Evolutionary conservation across 2,888 invertebrate genomes (phyloP).

Genomic region (Yponomeuta cagnagella): DNA sequence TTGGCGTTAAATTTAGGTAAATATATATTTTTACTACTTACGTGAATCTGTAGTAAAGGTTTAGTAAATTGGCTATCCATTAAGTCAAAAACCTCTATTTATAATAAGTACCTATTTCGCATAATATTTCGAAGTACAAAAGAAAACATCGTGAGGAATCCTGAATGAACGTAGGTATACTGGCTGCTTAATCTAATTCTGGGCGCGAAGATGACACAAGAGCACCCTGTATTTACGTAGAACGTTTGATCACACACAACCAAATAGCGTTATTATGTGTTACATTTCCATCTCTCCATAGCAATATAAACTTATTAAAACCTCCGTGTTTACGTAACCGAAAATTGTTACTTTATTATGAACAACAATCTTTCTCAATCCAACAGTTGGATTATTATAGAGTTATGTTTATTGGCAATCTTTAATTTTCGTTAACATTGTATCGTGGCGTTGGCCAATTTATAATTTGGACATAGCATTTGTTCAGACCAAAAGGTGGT

Average conservation of each 20-base stretch:
- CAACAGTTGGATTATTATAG: not conserved
- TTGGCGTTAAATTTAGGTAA: too few relatives aligned
- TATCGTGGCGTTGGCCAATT: not conserved
- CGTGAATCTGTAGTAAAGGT: too few relatives aligned
- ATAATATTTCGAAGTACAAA: too few relatives aligned
- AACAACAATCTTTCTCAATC: not conserved
- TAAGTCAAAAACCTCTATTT: too few relatives aligned
- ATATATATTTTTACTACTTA: too few relatives aligned
- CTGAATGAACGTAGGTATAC: too few relatives aligned
- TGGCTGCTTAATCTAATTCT: too few relatives aligned
- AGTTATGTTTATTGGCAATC: constrained; percentile 1
- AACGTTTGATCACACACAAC: not conserved
- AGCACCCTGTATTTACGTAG: not conserved
- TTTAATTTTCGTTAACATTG: not conserved
- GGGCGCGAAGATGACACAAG: not conserved
- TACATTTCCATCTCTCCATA: not conserved
- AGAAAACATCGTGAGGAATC: too few relatives aligned
- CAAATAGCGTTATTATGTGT: constrained; percentile 5
- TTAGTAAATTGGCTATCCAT: too few relatives aligned
- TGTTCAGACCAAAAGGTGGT: not conserved
- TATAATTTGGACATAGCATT: not conserved
- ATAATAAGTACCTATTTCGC: too few relatives aligned
- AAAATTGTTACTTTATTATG: not conserved
- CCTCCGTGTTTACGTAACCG: not conserved
- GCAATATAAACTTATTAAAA: constrained; percentile 7